phyloP scores from a whole-genome alignment of 2,797 vertebrate species.

The Ciconia nigra region DNA sequence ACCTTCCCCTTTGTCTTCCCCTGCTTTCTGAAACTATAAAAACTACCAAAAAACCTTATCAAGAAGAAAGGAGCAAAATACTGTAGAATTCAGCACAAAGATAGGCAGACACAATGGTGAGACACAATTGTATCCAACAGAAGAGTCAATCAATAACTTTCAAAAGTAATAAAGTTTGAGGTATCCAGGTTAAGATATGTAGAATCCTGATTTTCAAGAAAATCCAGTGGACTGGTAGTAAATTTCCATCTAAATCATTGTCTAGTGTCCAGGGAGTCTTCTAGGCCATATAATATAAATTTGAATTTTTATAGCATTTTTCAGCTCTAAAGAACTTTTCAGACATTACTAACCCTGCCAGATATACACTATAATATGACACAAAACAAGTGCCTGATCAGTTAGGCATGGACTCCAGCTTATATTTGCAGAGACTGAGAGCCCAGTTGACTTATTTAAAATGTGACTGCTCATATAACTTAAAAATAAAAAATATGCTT shows the following conservation, averaged over 20 bases:
- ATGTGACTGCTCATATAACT: neutral
- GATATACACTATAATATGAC: neutral
- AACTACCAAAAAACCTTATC: neutral
- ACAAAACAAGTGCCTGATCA: neutral
- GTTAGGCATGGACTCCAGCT: neutral
- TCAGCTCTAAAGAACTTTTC: neutral
- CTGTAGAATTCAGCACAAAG: neutral
- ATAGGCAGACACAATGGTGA: neutral
- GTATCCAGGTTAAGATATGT: neutral
- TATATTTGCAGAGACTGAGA: neutral
- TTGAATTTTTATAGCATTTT: neutral
- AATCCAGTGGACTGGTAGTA: neutral
- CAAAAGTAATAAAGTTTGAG: neutral
- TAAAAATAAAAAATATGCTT: neutral
- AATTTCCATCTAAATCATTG: neutral
- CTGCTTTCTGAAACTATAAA: neutral
- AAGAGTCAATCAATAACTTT: neutral
- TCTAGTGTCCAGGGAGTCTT: neutral
- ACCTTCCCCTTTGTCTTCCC: neutral
- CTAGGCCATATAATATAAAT: neutral
- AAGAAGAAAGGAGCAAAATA: neutral
- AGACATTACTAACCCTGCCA: neutral
- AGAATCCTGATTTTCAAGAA: neutral
- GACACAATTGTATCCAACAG: neutral
- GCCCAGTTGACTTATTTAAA: neutral